Percentiles rank a stretch among this genome's conserved stretches.
phyloP scores from a whole-genome alignment of 2,797 vertebrate species.

The Clarias platycephalus region DNA sequence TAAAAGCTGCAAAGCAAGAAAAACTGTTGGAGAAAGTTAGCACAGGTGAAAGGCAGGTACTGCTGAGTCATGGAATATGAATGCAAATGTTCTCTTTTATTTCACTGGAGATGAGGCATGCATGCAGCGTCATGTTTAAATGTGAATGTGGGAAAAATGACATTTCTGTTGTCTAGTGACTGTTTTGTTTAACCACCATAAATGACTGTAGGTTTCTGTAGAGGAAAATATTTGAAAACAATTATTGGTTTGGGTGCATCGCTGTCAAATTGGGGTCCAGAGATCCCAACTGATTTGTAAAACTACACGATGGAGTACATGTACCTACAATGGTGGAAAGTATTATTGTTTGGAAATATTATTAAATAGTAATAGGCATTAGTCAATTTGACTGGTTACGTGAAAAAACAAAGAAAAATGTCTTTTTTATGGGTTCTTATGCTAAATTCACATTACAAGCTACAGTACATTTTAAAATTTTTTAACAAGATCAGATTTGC shows the following conservation, averaged over 20 bases:
- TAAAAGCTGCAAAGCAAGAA: not conserved
- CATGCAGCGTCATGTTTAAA: not conserved
- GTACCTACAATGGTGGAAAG: not conserved
- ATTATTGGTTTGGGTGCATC: not conserved
- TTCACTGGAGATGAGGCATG: not conserved
- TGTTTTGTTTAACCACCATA: not conserved
- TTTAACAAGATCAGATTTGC: too few species aligned
- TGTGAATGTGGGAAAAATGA: not conserved
- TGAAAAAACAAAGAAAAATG: not conserved
- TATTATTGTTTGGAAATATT: not conserved
- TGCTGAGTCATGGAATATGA: not conserved
- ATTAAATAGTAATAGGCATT: not conserved
- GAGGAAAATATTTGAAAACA: not conserved
- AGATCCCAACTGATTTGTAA: not conserved
- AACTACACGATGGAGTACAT: not conserved
- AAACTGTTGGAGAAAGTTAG: not conserved
- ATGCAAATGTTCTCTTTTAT: not conserved
- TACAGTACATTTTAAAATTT: too few species aligned
- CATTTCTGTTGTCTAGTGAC: not conserved
- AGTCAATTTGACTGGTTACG: not conserved
- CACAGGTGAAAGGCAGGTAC: not conserved
- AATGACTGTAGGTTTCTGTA: not conserved
- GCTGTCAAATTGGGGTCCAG: not conserved
- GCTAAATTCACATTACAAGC: too few species aligned
- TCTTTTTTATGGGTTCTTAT: not conserved